phyloP scores from a whole-genome alignment of 2,113 vertebrate genomes.

The Oceanites oceanicus region DNA sequence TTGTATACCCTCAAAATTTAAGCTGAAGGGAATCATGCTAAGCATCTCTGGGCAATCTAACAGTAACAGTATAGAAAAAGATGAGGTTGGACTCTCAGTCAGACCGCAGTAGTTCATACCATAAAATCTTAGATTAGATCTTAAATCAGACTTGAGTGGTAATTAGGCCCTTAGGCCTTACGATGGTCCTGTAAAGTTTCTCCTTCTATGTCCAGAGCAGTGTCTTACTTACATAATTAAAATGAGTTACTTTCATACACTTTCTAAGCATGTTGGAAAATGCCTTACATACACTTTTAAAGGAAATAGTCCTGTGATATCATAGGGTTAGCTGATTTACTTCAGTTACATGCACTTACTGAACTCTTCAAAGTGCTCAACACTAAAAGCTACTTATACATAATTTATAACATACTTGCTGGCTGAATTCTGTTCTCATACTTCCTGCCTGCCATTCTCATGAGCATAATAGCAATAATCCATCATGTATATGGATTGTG shows the following conservation, averaged over 20 bases:
- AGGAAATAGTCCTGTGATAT: not conserved
- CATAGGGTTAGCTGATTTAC: not conserved
- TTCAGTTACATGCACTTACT: not conserved
- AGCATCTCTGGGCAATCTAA: not conserved
- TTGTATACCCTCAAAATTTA: not conserved
- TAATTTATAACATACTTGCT: conserved; percentile 39
- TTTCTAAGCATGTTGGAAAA: not conserved
- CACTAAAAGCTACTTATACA: conserved; percentile 41
- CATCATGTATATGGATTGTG: not conserved
- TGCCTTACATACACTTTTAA: not conserved
- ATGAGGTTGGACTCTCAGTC: not conserved
- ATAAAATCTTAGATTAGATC: not conserved
- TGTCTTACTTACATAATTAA: not conserved
- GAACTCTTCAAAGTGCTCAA: not conserved
- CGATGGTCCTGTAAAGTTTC: not conserved
- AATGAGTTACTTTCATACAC: not conserved
- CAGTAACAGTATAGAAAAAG: not conserved
- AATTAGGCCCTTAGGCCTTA: not conserved
- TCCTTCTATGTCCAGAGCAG: not conserved
- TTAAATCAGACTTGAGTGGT: not conserved
- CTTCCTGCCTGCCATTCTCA: conserved; percentile 7
- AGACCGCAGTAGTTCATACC: not conserved
- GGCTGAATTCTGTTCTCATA: conserved; percentile 28
- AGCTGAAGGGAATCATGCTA: not conserved
- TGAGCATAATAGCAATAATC: conserved; percentile 34